These are phyloP conservation scores for Tinea semifulvella DNA, from an alignment of 2,888 invertebrate species.

Conservation along the genomic window DNA sequence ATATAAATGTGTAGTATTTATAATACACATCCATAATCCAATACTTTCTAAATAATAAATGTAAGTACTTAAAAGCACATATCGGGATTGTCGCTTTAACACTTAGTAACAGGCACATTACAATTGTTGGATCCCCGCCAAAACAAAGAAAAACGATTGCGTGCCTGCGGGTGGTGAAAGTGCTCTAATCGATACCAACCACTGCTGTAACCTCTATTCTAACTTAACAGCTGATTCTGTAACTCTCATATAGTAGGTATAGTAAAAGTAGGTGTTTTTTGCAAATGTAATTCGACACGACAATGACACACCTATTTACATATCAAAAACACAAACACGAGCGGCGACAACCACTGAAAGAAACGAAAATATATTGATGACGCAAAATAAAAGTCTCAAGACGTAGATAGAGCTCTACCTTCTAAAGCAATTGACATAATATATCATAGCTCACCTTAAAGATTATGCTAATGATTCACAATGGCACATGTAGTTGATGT, in stretches of 20 bases:
- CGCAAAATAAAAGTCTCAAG: constrained; percentile 3
- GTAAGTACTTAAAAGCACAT: too few species aligned
- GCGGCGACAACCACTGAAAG: background rate
- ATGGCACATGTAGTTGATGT: constrained; percentile 11
- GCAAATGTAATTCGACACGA: background rate
- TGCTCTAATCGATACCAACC: constrained; percentile 44
- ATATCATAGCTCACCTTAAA: constrained; percentile 10
- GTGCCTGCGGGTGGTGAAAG: constrained; percentile 32
- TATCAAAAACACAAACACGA: background rate
- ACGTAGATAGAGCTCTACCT: background rate
- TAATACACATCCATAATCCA: too few species aligned
- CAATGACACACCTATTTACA: constrained; percentile 6
- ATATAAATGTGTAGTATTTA: too few species aligned
- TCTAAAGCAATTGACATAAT: constrained; percentile 6
- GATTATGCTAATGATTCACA: constrained; percentile 13
- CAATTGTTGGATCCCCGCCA: constrained; percentile 29
- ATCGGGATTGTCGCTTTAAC: background rate
- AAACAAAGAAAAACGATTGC: constrained; percentile 38
- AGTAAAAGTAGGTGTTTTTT: background rate
- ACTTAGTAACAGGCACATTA: constrained; percentile 8
- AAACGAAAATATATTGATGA: background rate
- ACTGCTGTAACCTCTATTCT: constrained; percentile 26
- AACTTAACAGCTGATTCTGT: constrained; percentile 40
- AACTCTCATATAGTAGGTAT: background rate
- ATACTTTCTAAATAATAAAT: too few species aligned